These are phyloP conservation scores for Gymnocheta viridis DNA, from an alignment of 2,888 invertebrate genomes.

Conservation along the genomic window DNA sequence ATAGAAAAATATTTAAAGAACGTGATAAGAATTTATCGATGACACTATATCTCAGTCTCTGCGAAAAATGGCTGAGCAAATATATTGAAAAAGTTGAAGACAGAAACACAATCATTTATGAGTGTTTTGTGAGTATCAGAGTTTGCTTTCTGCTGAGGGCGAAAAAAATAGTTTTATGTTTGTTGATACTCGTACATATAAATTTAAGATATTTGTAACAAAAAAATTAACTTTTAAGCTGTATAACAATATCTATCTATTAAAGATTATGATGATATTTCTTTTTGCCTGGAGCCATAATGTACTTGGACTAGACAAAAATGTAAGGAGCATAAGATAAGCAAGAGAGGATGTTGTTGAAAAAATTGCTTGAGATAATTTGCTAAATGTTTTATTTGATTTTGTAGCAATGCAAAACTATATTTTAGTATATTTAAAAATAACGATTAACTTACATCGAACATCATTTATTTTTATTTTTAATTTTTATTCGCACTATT, in stretches of 20 bases:
- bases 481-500: too few relatives aligned
- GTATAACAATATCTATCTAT: slow-evolving; percentile 63
- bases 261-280: slow-evolving; percentile 58
- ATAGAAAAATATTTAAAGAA: slow-evolving; percentile 80
- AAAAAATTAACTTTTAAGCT: slow-evolving; percentile 64
- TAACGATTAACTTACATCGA: too few relatives aligned
- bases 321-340: background rate
- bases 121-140: background rate
- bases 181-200: background rate
- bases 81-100: slow-evolving; percentile 37
- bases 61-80: slow-evolving; percentile 10
- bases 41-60: slow-evolving; percentile 49
- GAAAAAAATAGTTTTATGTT: slow-evolving; percentile 52
- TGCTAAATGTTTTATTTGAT: background rate
- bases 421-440: too few relatives aligned
- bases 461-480: too few relatives aligned
- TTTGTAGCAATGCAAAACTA: background rate
- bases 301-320: background rate
- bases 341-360: background rate
- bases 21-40: slow-evolving; percentile 80
- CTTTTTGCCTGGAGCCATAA: slow-evolving; percentile 21
- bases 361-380: slow-evolving; percentile 2
- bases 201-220: slow-evolving; percentile 20
- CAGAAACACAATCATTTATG: slow-evolving; percentile 38
- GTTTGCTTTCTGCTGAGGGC: slow-evolving; percentile 24